A percentile compares a stretch with the other conserved stretches of the same genome.
Evolutionary conservation across 1,140 invertebrate genomes (phyloP).

Genomic region (Bombus ignitus): DNA sequence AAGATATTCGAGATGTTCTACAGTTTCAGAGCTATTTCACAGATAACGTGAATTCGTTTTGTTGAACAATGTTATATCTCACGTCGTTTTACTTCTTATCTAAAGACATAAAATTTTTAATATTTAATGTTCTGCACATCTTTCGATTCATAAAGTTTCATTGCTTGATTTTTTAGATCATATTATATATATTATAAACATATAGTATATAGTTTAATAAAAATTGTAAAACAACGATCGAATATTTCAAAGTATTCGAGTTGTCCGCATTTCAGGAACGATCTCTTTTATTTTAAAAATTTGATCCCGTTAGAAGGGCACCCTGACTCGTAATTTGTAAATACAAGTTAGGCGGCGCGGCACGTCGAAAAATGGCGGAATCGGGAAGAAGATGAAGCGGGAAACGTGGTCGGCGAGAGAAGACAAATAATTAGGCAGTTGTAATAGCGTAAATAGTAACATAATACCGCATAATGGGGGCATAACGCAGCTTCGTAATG

Average conservation of each 20-base stretch:
- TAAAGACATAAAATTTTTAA: neutral
- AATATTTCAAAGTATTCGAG: too few relatives aligned
- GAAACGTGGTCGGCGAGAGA: conserved; percentile 60
- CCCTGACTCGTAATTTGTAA: neutral
- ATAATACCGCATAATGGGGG: conserved; percentile 80
- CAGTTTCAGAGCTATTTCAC: neutral
- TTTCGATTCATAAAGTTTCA: neutral
- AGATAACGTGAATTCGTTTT: neutral
- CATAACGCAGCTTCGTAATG: conserved; percentile 74
- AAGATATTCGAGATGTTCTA: conserved; percentile 14
- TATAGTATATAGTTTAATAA: neutral
- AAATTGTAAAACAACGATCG: too few relatives aligned
- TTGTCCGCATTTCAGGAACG: fast-evolving
- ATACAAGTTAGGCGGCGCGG: too few relatives aligned
- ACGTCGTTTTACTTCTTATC: neutral
- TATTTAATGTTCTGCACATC: neutral
- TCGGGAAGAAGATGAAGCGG: neutral
- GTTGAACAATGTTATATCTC: neutral
- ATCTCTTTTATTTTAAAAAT: neutral
- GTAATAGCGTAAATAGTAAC: conserved; percentile 81
- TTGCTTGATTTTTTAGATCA: neutral
- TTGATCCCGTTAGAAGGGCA: conserved; percentile 15
- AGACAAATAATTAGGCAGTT: conserved; percentile 77
- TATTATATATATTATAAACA: too few relatives aligned
- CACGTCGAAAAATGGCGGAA: conserved; percentile 3